Evolutionary conservation across 2,113 vertebrate species (phyloP), one percentile per base, ranked within the genome.

Genomic region (Euleptes europaea): DNA sequence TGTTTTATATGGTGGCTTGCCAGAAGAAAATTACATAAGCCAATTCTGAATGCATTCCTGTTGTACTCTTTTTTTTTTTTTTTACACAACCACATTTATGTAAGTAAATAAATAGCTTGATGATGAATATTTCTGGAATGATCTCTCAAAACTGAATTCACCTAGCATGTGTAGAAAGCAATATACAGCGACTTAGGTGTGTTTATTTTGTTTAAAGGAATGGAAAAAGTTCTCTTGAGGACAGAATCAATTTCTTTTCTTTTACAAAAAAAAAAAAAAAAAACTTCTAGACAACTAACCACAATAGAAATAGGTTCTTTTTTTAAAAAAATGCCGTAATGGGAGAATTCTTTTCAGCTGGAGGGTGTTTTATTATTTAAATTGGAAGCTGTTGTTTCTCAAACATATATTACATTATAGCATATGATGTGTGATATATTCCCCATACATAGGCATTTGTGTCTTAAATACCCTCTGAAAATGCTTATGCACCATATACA

Each of bases 21-120:
- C 97, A 97, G 96, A 96, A 97, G 95, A 95, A 97, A 97, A 97
- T 97, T 95, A 96, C 96, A 97, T 97, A 97, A 97, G 97, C 96
- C 96, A 97, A 97, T 97, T 97, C 96, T 97, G 97, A 97, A 95
- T 96, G 95, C 96, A 96, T 97, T 96, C 96, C 93, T 95, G 93
- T 97, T 95, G 93, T 95, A 95, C 93, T 96, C n/a, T n/a, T n/a
- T n/a, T n/a, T n/a, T n/a, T 96, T 92, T 95, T 94, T 95, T 95
- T 92, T 95, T 93, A 93, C 94, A 94, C 94, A 94, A 94, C 94
- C 95, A 91, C 95, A 95, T 95, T 95, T 93, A 93, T 96, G 93
- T 95, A 95, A 94, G 90, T 96, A 96, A 97, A 96, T 96, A 96
- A 96, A 96, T 96, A 97, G 93, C 91, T 95, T 95, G 95, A 97